Evolutionary conservation across 2,797 vertebrate species (phyloP), one percentile per base, ranked within the genome.

Genomic region (Hippopotamyrus pictus): DNA sequence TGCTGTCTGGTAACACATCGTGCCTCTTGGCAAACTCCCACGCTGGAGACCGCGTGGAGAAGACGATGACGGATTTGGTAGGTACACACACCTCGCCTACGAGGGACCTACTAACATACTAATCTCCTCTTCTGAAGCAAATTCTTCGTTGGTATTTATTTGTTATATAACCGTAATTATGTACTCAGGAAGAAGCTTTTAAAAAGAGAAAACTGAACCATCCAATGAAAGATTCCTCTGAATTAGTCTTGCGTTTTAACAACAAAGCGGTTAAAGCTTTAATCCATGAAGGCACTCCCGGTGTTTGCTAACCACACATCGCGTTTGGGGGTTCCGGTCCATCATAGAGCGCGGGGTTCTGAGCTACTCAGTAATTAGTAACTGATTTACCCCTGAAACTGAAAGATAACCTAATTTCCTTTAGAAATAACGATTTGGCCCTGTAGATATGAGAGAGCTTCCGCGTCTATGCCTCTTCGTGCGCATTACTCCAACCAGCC

Each of bases 401-500:
- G 65, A 44, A 41, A 79, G 73, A 37, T 44, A 79, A 76, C 4
- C 14, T 41, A 76, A 79, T 79, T 44, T 79, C 4, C 29, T 17
- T 33, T 73, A 73, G 29, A 37, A 73, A 73, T 73, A 73, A 12
- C 65, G 65, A 37, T 3, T 73, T 79, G 37, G 73, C 37, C 73
- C 73, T 79, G 19, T n/a, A 44, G 19, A n/a, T 41, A 29, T 9
- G 37, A 79, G 37, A 76, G 2, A 14, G 73, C 19, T 19, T 79
- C 17, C 14, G 37, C 37, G 14, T 44, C 33, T 79, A 17, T n/a
- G 50, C 33, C 7, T 87, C 19, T 29, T 17, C 25, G 22, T 48
- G 83, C 91, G 94, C 92, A 91, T 89, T 94, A 92, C 92, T 91
- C 33, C 84, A 14, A 90, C 59, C 79, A 22, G 50, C 95, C 96